phyloP scores from a whole-genome alignment of 2,888 invertebrate genomes.

The Acanthopleura granulata region DNA sequence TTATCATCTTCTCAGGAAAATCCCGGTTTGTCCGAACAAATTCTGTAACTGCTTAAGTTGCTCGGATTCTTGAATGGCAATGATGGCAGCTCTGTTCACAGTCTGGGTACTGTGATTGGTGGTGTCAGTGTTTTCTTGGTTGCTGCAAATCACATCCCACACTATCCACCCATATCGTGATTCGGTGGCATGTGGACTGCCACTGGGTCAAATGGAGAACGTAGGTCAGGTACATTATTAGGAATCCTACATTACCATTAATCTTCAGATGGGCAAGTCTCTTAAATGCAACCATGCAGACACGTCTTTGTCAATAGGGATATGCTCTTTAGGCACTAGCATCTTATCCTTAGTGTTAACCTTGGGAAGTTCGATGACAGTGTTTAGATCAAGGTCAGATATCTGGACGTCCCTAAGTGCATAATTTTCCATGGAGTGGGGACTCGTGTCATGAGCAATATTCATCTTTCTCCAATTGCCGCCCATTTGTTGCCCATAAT shows the following conservation, averaged over 20 bases:
- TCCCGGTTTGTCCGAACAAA: conserved; percentile 25
- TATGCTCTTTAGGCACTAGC: conserved; percentile 25
- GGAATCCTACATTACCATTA: conserved; percentile 26
- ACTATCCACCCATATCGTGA: conserved; percentile 28
- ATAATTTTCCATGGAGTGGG: conserved; percentile 13
- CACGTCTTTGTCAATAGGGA: conserved; percentile 29
- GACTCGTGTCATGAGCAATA: conserved; percentile 16
- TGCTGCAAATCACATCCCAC: conserved; percentile 28
- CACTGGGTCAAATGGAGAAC: conserved; percentile 29
- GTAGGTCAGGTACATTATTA: conserved; percentile 31
- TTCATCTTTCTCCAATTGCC: conserved; percentile 17
- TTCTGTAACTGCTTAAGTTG: conserved; percentile 24
- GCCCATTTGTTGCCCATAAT: conserved; percentile 5
- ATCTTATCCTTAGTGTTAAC: conserved; percentile 27
- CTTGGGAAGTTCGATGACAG: conserved; percentile 22
- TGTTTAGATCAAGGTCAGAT: conserved; percentile 22
- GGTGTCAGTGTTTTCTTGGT: too few relatives aligned
- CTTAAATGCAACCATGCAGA: conserved; percentile 27
- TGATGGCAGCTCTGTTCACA: conserved; percentile 22
- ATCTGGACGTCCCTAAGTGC: conserved; percentile 21
- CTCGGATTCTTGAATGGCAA: conserved; percentile 19
- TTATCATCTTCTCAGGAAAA: conserved; percentile 27
- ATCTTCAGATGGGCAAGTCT: conserved; percentile 20
- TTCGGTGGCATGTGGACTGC: conserved; percentile 31
- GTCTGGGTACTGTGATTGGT: background rate